Base-by-base conservation (phyloP, 2,113 vertebrate species). In the Thunnus thynnus region DNA sequence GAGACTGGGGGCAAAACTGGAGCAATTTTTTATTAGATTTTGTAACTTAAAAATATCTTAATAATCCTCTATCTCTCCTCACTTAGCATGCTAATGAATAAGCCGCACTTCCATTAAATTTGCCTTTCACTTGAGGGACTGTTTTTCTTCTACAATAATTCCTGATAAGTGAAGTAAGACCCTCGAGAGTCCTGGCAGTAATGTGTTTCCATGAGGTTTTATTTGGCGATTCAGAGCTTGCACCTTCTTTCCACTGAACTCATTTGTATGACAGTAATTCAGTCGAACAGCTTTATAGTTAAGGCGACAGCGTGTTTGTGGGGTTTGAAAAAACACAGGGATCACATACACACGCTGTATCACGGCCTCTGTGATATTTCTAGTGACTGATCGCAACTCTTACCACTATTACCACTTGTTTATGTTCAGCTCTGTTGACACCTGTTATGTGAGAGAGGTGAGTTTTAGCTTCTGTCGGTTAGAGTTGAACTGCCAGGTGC, bases 151-250 rank as follows among this genome's bases (percentile, higher is more conserved):
- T 22, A 17, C 5, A 5, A 2, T 63, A 56, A 68, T 76, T 84
- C 51, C 70, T 56, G 70, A 82, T 65, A 79, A 77, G 57, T 78
- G 76, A 83, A 67, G 57, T 83, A 77, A 74, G 50, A 78, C 76
- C 51, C 32, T 1, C 18, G 64, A 83, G 82, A 75, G 47, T 75
- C 18, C 54, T 83, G 63, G 79, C 79, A 78, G 65, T 1, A n/a
- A 11, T 6, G 52, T 13, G 50, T 83, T 87, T 83, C 79, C 73
- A 80, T 82, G 58, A 83, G 78, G 12, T 70, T 76, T 56, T 72
- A 48, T 66, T 72, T 61, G 55, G 67, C 56, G n/a, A 4, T 55
- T 44, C 52, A 50, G 0, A 2, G 72, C 63, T n/a, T 57, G 46
- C 84, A 64, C 76, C 75, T 50, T 80, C 50, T 69, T 66, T 74